A percentile compares a stretch with the other conserved stretches of the same genome.
Conservation (phyloP, 35 echinoderm and acorn worm genomes). For the Heliocidaris erythrogramma region DNA sequence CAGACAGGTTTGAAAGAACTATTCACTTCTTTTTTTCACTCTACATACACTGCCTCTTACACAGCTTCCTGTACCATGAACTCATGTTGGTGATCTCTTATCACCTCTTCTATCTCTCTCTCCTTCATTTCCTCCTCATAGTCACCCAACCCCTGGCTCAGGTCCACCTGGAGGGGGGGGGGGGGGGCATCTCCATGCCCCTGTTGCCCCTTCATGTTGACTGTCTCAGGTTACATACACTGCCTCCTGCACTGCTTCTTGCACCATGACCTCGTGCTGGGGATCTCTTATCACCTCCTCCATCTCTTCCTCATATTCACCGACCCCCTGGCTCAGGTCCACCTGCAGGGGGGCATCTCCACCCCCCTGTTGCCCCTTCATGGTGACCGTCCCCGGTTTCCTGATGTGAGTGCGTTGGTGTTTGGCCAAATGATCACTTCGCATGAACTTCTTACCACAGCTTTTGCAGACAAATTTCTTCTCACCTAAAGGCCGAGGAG, state of each 20-base stretch:
- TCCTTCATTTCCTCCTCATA: no score
- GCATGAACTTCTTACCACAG: constrained; percentile 89
- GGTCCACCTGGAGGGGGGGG: no score
- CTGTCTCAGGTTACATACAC: not conserved
- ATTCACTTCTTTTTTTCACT: not conserved
- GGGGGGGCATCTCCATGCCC: no score
- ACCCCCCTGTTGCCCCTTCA: not conserved
- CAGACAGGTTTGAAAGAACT: no score
- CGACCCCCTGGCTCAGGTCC: not conserved
- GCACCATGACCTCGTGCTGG: not conserved
- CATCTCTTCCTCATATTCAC: not conserved
- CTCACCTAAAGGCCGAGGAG: constrained; percentile 52
- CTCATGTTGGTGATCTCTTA: no score
- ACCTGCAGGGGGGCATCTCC: constrained; percentile 29
- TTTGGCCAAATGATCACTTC: constrained; percentile 92
- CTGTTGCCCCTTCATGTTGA: no score
- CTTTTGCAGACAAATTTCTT: constrained; percentile 75
- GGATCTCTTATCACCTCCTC: not conserved
- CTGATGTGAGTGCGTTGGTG: constrained; percentile 79
- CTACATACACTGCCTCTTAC: not conserved
- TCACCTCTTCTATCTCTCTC: no score
- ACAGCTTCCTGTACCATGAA: no score
- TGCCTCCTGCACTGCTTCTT: not conserved
- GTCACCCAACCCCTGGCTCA: no score
- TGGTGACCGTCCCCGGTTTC: constrained; percentile 41